Evolutionary conservation across 2,888 invertebrate genomes (phyloP).

Genomic region (Limnephilus rhombicus): DNA sequence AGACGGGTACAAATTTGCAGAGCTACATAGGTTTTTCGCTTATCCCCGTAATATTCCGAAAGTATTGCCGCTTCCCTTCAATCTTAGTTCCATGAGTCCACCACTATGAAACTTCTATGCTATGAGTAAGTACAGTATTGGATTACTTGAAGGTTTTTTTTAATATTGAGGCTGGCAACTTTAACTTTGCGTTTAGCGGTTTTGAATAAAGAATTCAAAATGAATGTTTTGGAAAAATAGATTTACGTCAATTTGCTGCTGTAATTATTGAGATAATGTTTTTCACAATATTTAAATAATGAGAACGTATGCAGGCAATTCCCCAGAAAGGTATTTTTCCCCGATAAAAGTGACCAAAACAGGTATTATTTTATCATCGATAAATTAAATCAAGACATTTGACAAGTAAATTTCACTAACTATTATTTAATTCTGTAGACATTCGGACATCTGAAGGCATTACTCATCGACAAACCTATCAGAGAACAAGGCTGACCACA

Average conservation of each 20-base stretch:
- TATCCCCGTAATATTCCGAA: no score
- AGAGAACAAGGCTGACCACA: constrained; percentile 9
- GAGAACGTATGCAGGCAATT: constrained; percentile 25
- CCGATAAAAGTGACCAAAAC: not conserved
- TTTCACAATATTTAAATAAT: constrained; percentile 22
- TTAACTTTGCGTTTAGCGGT: not conserved
- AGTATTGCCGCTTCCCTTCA: no score
- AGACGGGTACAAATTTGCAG: no score
- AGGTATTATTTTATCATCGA: not conserved
- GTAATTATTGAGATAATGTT: not conserved
- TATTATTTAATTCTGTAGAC: constrained; percentile 5
- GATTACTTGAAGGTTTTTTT: no score
- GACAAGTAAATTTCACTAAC: not conserved
- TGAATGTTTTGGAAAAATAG: not conserved
- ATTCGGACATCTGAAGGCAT: not conserved
- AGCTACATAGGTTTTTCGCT: no score
- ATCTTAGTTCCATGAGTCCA: no score
- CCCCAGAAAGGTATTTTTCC: not conserved
- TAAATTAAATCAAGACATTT: not conserved
- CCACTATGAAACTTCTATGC: no score
- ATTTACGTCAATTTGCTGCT: not conserved
- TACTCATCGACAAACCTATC: not conserved
- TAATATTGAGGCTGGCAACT: not conserved
- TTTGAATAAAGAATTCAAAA: constrained; percentile 5
- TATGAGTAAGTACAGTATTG: no score